Base-by-base conservation (phyloP, 1,140 invertebrate species). In the Brevipalpus yothersi region DNA sequence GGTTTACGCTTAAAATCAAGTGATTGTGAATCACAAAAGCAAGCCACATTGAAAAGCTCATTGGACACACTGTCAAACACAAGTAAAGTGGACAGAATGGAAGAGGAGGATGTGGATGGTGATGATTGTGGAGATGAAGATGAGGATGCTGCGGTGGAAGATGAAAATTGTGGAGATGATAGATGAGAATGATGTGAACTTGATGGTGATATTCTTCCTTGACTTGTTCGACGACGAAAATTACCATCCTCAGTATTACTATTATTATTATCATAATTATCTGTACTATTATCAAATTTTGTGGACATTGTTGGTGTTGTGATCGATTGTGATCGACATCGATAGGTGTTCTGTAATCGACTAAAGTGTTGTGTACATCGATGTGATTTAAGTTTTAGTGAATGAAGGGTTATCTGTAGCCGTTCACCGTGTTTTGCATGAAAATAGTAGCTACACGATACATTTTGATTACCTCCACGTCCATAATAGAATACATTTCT, bases 1-100 rank as follows among this genome's bases (percentile, higher is more conserved):
- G 64, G 83, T 21, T 75, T 69, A 82, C 41, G 75, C 70, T 63
- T 65, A 62, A 57, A 69, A 68, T 45, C 21, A 3, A 51, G 17
- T 10, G n/a, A 19, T n/a, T n/a, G 78, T 76, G 81, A 79, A 69
- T 82, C 80, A 69, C 82, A 85, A 23, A 84, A 72, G 66, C 82
- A 85, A 66, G 83, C 81, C 58, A 78, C 73, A 5, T 79, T 75
- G 13, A 82, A 72, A 15, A 19, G 53, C 40, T 55, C 53, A 40
- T 31, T 40, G 9, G 23, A 39, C 1, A 55, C 40, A 41, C 53
- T 55, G n/a, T 55, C 53, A 31, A 19, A 55, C 8, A 55, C 40
- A 13, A 15, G 9, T 55, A 55, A 39, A 23, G 53, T 55, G 10
- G 53, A 31, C 31, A 31, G 31, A 31, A 31, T 31, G 31, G 31